Evolutionary conservation across 2,797 vertebrate genomes (phyloP).

Genomic region (Sarcoramphus papa): DNA sequence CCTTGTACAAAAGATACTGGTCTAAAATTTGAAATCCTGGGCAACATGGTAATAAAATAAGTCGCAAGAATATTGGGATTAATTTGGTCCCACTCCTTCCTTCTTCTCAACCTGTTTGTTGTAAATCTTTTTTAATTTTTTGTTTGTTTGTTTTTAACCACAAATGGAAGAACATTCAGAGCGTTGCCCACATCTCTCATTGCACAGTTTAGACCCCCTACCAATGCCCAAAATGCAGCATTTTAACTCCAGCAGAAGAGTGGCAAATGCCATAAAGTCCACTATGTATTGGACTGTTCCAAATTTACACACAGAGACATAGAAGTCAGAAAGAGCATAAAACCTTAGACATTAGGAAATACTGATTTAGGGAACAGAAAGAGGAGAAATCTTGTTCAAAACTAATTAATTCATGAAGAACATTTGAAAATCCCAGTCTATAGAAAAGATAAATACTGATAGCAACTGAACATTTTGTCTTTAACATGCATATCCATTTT

Average conservation of each 20-base stretch:
- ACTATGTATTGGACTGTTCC: neutral
- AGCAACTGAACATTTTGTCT: neutral
- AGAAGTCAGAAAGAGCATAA: neutral
- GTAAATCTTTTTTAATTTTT: neutral
- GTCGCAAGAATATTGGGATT: neutral
- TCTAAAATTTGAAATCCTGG: neutral
- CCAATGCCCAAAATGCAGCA: neutral
- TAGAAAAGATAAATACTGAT: neutral
- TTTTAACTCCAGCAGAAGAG: neutral
- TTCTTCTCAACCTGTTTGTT: neutral
- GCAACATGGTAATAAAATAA: neutral
- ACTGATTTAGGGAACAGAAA: neutral
- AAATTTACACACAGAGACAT: neutral
- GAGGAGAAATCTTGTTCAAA: neutral
- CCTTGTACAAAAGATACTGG: neutral
- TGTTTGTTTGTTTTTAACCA: neutral
- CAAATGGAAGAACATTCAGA: neutral
- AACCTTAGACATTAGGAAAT: neutral
- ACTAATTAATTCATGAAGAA: neutral
- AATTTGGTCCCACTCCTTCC: neutral
- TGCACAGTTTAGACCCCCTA: neutral
- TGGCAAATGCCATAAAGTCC: neutral
- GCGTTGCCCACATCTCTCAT: neutral
- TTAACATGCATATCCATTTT: neutral
- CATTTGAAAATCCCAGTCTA: neutral